Conservation (phyloP, 2,888 invertebrate genomes). For the Chymomyza caudatula region DNA sequence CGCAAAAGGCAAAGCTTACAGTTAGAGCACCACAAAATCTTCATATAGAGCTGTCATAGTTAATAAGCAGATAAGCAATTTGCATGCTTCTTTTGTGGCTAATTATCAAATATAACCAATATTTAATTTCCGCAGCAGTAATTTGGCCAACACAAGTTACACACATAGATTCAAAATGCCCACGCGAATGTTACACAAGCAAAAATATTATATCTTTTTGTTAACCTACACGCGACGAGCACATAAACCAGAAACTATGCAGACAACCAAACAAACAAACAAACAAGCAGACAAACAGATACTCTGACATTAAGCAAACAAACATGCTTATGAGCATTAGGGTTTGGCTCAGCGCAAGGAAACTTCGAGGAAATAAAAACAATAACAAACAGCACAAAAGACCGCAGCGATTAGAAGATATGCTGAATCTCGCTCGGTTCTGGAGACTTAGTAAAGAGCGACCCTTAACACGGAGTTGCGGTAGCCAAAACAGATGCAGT, state of each 20-base stretch:
- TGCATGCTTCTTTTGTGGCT: not conserved
- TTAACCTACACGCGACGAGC: not conserved
- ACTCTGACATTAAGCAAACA: slow-evolving; percentile 1
- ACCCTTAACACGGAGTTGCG: no score
- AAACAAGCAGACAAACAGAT: slow-evolving; percentile 12
- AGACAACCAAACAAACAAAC: slow-evolving; percentile 11
- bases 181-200: not conserved
- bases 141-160: slow-evolving; percentile 13
- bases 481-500: no score
- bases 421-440: no score
- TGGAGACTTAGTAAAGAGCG: no score
- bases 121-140: slow-evolving; percentile 4
- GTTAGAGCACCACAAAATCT: not conserved
- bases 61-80: not conserved
- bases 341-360: no score
- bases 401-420: not conserved
- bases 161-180: not conserved
- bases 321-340: not conserved
- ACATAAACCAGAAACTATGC: not conserved
- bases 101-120: not conserved
- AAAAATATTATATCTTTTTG: slow-evolving; percentile 10
- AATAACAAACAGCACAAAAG: no score
- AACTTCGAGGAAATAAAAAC: not conserved
- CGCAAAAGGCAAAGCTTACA: not conserved
- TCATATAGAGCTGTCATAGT: not conserved